Conservation (phyloP, 2,888 invertebrate species). For the Cheilosia vernalis region DNA sequence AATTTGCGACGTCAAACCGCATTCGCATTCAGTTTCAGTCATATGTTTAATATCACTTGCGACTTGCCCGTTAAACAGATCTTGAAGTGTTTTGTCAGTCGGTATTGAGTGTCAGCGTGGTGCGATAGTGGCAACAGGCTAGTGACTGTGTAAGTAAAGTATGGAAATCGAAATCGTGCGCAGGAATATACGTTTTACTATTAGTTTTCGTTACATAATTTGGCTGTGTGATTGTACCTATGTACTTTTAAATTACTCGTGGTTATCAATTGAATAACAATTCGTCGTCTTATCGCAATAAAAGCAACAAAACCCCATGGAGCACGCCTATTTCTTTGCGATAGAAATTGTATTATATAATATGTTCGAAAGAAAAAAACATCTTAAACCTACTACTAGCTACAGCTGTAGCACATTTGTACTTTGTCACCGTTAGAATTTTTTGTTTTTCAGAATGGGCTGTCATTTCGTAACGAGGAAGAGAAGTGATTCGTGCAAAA, state of each 20-base stretch:
- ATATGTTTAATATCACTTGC: slow-evolving; percentile 9
- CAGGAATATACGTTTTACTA: no score
- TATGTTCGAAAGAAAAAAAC: background rate
- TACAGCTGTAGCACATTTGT: background rate
- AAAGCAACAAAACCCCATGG: background rate
- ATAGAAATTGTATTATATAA: background rate
- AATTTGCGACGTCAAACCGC: background rate
- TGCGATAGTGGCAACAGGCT: background rate
- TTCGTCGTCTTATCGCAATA: background rate
- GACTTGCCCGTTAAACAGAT: background rate
- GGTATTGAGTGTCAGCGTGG: background rate
- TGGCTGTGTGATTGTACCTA: background rate
- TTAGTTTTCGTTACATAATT: background rate
- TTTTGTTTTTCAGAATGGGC: background rate
- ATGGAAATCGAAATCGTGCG: background rate
- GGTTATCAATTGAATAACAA: background rate
- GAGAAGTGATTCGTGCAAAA: background rate
- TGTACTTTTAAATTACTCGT: background rate
- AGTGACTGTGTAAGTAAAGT: slow-evolving; percentile 12
- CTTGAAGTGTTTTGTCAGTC: slow-evolving; percentile 7
- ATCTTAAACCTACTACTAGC: background rate
- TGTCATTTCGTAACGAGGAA: slow-evolving; percentile 8
- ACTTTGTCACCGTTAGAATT: slow-evolving; percentile 15
- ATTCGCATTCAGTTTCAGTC: background rate
- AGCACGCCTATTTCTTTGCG: no score